Base-by-base conservation (phyloP, 2,797 vertebrate species). In the Onychomys leucogaster region DNA sequence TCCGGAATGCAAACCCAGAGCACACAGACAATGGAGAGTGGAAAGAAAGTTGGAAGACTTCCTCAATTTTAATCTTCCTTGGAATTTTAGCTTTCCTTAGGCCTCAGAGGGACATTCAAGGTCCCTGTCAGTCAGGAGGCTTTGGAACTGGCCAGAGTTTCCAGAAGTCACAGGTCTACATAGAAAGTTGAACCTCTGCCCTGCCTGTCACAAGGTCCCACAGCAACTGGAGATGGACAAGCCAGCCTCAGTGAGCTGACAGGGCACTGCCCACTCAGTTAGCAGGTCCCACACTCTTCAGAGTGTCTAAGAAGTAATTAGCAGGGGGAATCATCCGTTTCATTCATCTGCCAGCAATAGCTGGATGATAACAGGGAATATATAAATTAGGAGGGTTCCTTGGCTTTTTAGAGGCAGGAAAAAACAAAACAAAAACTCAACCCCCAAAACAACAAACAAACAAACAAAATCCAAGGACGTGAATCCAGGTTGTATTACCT, bases 61-160 rank as follows among this genome's bases (percentile, higher is more conserved):
- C 97, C 97, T 93, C 92, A 89, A 71, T 93, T 98, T 97, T 97
- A 94, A 96, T 95, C 34, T 96, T 96, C 88, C 43, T 92, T 95
- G 95, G 96, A 98, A 98, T 95, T 97, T 97, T 96, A 94, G 76
- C 61, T 86, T 95, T 96, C 85, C 11, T 12, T 88, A 67, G 77
- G 82, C 49, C 29, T 73, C 80, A 61, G 59, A 89, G 43, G 65
- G 37, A 83, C 25, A 21, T 46, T 92, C 29, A 73, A 77, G 14
- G 43, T 63, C 81, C 55, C 34, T 92, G 76, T 67, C 77, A 91
- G 34, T 84, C 80, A 89, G 43, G 43, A 76, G 78, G 25, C 12
- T 71, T 91, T 94, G 65, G 94, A 95, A 71, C 29, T 96, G 63
- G 3, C n/a, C 27, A 59, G 86, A 80, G n/a, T 91, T 93, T 83